phyloP scores from a whole-genome alignment of 2,888 invertebrate species.

The Caenorhabditis macrosperma region DNA sequence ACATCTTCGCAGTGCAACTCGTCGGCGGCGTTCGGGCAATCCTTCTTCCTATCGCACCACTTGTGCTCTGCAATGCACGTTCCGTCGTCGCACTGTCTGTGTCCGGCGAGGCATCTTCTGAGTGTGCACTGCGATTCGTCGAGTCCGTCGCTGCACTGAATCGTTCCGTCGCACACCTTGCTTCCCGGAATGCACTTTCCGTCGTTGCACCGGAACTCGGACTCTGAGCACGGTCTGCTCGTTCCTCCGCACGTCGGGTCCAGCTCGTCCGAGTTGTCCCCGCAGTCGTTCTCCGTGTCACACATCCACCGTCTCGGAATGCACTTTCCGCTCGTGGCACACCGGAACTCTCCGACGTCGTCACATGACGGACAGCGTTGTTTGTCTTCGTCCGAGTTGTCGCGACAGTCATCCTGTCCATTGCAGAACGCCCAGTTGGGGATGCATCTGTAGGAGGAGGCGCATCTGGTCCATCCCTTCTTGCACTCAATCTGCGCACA shows the following conservation, averaged over 20 bases:
- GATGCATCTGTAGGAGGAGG: slow-evolving; percentile 86
- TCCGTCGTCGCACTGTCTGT: slow-evolving; percentile 78
- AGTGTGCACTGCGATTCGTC: slow-evolving; percentile 83
- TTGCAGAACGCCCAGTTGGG: slow-evolving; percentile 98
- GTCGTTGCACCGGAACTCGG: slow-evolving; percentile 80
- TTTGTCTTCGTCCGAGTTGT: slow-evolving; percentile 90
- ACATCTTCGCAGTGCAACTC: slow-evolving; percentile 75
- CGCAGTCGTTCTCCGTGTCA: slow-evolving; percentile 89
- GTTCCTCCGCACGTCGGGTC: slow-evolving; percentile 84
- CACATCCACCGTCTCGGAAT: slow-evolving; percentile 87
- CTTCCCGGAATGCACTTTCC: slow-evolving; percentile 96
- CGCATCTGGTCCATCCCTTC: slow-evolving; percentile 85
- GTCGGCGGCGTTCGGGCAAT: slow-evolving; percentile 78
- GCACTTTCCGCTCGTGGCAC: slow-evolving; percentile 82
- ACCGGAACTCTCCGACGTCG: slow-evolving; percentile 91
- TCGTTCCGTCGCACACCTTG: slow-evolving; percentile 95
- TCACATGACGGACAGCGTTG: slow-evolving; percentile 86
- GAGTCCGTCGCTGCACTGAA: slow-evolving; percentile 95
- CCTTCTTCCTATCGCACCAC: slow-evolving; percentile 79
- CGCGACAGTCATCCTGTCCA: slow-evolving; percentile 91
- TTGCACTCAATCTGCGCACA: slow-evolving; percentile 95
- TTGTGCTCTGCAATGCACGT: slow-evolving; percentile 79
- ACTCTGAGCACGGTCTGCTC: slow-evolving; percentile 82
- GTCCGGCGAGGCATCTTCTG: slow-evolving; percentile 73
- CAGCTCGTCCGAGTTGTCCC: slow-evolving; percentile 89